Evolutionary conservation across 1,140 invertebrate species (phyloP).

Genomic region (Drosophila virilis): DNA sequence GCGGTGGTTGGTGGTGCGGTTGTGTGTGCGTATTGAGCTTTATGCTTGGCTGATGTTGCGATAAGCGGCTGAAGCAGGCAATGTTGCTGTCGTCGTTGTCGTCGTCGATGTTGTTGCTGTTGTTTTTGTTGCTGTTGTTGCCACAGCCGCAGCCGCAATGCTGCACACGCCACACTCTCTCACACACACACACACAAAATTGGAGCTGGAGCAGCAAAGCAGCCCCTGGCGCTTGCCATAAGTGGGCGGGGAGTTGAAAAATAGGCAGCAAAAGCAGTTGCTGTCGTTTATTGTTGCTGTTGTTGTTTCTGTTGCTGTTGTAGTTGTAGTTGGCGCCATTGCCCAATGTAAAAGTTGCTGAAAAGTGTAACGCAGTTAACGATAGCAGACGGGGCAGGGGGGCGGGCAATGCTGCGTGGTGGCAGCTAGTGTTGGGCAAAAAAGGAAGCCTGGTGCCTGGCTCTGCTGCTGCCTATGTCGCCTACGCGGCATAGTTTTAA

Average conservation of each 20-base stretch:
- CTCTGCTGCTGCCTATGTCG: constrained; percentile 45
- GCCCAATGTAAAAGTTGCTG: constrained; percentile 77
- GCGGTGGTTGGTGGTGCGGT: constrained; percentile 33
- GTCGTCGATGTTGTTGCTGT: constrained; percentile 19
- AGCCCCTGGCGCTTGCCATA: constrained; percentile 46
- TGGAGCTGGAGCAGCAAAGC: constrained; percentile 3
- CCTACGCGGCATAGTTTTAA: constrained; percentile 79
- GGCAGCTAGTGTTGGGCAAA: neutral
- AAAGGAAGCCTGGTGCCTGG: constrained; percentile 6
- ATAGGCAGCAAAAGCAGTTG: constrained; percentile 45
- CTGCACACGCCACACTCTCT: constrained; percentile 57
- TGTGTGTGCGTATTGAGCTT: constrained; percentile 61
- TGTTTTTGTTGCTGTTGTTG: constrained; percentile 41
- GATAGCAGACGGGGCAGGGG: constrained; percentile 36
- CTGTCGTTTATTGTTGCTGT: constrained; percentile 23
- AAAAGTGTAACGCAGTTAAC: constrained; percentile 77
- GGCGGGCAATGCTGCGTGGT: constrained; percentile 2
- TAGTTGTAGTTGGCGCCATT: constrained; percentile 76
- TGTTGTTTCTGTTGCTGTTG: constrained; percentile 38
- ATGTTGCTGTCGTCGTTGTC: constrained; percentile 42
- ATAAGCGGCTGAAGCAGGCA: constrained; percentile 62
- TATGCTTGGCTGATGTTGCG: constrained; percentile 81
- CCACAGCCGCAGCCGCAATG: constrained; percentile 63
- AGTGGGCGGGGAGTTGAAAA: constrained; percentile 63
- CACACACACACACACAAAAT: constrained; percentile 16